Evolutionary conservation across 92 coral and sea anemone species (phyloP).

Genomic region (Chrysogorgia sp.): DNA sequence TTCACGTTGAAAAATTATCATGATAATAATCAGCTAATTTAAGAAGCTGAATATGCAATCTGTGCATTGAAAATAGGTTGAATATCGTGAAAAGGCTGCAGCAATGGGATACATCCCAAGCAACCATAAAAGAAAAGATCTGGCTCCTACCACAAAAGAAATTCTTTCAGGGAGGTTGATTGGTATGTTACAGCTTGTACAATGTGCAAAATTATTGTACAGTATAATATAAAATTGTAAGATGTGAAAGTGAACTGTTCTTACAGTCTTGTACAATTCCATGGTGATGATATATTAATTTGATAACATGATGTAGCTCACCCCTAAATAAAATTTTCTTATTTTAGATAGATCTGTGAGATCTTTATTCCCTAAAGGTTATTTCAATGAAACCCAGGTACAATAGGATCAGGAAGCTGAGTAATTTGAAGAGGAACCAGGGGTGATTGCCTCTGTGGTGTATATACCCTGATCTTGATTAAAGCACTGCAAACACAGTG

Average conservation of each 20-base stretch:
- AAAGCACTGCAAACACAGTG: no score
- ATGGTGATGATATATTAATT: background rate
- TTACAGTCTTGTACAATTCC: no score
- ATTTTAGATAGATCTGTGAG: conserved; percentile 88
- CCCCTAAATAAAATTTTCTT: background rate
- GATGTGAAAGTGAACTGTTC: no score
- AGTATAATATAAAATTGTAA: no score
- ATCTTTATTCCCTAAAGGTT: conserved; percentile 81
- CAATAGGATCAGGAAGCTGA: background rate
- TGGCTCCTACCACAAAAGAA: conserved; percentile 76
- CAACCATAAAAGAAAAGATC: conserved; percentile 74
- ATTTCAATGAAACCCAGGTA: conserved; percentile 83
- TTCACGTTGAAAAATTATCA: background rate
- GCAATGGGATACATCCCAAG: conserved; percentile 85
- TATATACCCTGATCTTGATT: no score
- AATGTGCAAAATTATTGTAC: no score
- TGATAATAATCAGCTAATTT: no score
- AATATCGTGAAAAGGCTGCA: conserved; percentile 90
- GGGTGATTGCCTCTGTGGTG: no score
- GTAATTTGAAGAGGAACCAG: background rate
- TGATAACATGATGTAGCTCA: no score
- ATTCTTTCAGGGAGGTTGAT: conserved; percentile 80
- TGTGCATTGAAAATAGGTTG: conserved; percentile 68
- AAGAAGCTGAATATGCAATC: no score
- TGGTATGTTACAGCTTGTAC: conserved; percentile 56